A percentile compares a stretch with the other conserved stretches of the same genome.
These are phyloP conservation scores for Petrocephalus sullivani DNA, from an alignment of 2,797 vertebrate genomes.

Conservation along the genomic window DNA sequence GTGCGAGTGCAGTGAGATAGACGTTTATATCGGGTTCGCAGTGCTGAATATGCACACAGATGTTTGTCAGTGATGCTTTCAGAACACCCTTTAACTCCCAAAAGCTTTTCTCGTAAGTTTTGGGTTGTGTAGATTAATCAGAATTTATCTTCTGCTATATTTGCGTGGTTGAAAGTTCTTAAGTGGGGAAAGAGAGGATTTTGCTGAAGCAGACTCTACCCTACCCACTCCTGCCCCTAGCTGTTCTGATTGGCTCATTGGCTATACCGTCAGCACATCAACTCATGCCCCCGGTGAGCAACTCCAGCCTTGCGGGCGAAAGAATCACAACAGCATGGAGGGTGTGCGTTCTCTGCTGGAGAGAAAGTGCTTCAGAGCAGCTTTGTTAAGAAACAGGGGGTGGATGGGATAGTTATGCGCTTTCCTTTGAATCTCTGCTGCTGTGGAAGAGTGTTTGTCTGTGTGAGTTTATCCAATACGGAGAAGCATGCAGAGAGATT, in stretches of 20 bases:
- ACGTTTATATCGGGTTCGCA: conserved; percentile 24
- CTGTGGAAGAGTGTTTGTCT: conserved; percentile 33
- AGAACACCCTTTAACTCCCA: conserved; percentile 27
- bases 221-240: neutral
- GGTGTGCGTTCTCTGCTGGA: neutral
- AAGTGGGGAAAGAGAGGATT: conserved; percentile 24
- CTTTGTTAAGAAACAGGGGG: neutral
- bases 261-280: neutral
- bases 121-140: neutral
- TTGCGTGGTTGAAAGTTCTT: conserved; percentile 35
- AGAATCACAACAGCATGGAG: neutral
- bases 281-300: neutral
- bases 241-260: neutral
- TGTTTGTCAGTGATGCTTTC: conserved; percentile 59
- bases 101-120: neutral
- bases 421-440: neutral
- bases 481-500: conserved; percentile 16
- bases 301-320: neutral
- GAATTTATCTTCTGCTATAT: conserved; percentile 10
- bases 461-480: conserved; percentile 22
- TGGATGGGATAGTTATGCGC: neutral
- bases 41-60: conserved; percentile 55
- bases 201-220: neutral
- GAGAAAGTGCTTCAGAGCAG: neutral
- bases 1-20: conserved; percentile 21